A percentile compares a stretch with the other conserved stretches of the same genome.
These are phyloP conservation scores for Octopus sinensis DNA, from an alignment of 1,140 invertebrate genomes.

Conservation along the genomic window DNA sequence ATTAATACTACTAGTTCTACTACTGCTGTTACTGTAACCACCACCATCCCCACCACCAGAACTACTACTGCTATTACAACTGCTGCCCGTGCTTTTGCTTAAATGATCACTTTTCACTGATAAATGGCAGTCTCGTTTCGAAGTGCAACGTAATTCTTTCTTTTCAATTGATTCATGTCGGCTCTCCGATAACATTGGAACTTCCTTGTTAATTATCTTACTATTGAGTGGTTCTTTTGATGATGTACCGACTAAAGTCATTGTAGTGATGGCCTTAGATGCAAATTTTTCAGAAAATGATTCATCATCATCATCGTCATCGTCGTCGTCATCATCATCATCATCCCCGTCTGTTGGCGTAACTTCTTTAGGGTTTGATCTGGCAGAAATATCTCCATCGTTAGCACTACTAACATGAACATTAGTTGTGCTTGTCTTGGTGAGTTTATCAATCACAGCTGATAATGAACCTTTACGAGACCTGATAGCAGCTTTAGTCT, in stretches of 20 bases:
- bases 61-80: not conserved
- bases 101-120: not conserved
- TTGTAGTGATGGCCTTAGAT: slow-evolving; percentile 14
- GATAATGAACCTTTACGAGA: slow-evolving; percentile 74
- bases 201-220: not conserved
- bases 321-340: slow-evolving; percentile 18
- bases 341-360: slow-evolving; percentile 19
- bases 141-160: not conserved
- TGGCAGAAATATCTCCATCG: not conserved
- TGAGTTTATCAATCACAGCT: slow-evolving; percentile 82
- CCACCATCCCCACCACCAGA: not conserved
- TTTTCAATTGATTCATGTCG: not conserved
- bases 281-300: not conserved
- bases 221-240: slow-evolving; percentile 12
- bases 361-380: slow-evolving; percentile 15
- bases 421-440: slow-evolving; percentile 22
- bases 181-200: not conserved
- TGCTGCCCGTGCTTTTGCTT: not conserved
- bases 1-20: not conserved
- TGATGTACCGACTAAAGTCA: slow-evolving; percentile 19
- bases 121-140: not conserved
- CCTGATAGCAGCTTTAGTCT: slow-evolving; percentile 42
- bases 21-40: slow-evolving; percentile 7
- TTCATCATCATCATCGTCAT: not conserved
- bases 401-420: slow-evolving; percentile 8